These are phyloP conservation scores for Xenopus laevis DNA, from an alignment of 2,113 vertebrate species.

Conservation along the genomic window DNA sequence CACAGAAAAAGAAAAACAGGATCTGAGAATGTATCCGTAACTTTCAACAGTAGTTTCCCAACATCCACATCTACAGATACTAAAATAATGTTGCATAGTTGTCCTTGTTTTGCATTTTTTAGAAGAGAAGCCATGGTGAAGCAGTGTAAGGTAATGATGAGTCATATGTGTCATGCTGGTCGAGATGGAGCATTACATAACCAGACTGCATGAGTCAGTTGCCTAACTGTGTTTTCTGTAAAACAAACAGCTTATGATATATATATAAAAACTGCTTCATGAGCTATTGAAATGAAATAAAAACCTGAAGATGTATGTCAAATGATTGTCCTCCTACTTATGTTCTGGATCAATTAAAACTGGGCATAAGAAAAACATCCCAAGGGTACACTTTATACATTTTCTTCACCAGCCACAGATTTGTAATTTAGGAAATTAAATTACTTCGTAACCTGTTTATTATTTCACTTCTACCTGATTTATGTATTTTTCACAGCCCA, in stretches of 20 bases:
- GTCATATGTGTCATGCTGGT: background rate
- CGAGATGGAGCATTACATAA: slow-evolving; percentile 7
- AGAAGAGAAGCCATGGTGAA: background rate
- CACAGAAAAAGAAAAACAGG: too few species aligned
- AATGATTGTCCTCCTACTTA: background rate
- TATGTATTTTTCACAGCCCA: too few species aligned
- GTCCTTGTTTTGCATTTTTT: background rate
- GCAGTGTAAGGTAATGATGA: background rate
- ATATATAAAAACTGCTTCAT: slow-evolving; percentile 13
- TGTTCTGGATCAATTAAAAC: background rate
- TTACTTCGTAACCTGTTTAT: background rate
- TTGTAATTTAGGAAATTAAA: too few species aligned
- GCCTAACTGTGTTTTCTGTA: slow-evolving; percentile 7
- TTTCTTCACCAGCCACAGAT: background rate
- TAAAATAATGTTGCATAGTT: background rate
- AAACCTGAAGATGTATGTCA: background rate
- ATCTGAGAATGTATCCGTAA: too few species aligned
- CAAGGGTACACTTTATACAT: background rate
- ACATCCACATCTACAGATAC: background rate
- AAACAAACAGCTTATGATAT: slow-evolving; percentile 14
- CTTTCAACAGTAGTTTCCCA: too few species aligned
- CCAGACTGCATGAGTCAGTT: slow-evolving; percentile 5
- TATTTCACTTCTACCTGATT: background rate
- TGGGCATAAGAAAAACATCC: background rate
- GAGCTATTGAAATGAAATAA: slow-evolving; percentile 27